phyloP scores from a whole-genome alignment of 2,113 vertebrate species.

The Axis porcinus region DNA sequence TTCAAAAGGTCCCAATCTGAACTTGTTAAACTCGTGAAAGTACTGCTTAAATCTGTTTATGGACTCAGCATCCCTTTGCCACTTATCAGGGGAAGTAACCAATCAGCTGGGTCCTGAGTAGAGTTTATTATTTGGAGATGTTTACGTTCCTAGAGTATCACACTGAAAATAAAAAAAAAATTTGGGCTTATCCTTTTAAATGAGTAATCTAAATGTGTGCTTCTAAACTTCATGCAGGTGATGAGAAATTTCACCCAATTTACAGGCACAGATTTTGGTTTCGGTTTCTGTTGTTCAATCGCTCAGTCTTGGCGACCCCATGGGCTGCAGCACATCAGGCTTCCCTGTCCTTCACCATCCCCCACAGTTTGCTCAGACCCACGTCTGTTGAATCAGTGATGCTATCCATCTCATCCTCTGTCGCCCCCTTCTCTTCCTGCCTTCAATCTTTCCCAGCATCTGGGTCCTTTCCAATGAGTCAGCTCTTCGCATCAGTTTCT shows the following conservation, averaged over 20 bases:
- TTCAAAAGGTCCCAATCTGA: neutral
- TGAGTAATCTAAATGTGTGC: neutral
- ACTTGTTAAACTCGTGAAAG: neutral
- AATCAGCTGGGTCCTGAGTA: neutral
- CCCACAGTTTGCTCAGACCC: neutral
- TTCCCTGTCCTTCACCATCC: neutral
- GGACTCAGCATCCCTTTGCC: neutral
- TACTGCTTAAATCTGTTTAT: neutral
- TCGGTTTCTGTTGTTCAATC: neutral
- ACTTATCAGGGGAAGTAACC: neutral
- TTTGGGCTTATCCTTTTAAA: neutral
- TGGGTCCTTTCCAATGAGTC: neutral
- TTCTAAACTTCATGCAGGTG: neutral
- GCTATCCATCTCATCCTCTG: neutral
- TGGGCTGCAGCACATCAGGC: neutral
- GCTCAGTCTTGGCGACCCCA: neutral
- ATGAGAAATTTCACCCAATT: neutral
- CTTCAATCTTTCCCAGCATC: neutral
- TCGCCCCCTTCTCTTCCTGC: neutral
- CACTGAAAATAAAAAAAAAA: constrained; percentile 1
- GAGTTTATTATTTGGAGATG: neutral
- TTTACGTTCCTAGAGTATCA: neutral
- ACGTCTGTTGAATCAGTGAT: neutral
- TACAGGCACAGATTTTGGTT: neutral
- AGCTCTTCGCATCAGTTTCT: neutral